Evolutionary conservation across 2,113 vertebrate species (phyloP).

Genomic region (Elephas maximus): DNA sequence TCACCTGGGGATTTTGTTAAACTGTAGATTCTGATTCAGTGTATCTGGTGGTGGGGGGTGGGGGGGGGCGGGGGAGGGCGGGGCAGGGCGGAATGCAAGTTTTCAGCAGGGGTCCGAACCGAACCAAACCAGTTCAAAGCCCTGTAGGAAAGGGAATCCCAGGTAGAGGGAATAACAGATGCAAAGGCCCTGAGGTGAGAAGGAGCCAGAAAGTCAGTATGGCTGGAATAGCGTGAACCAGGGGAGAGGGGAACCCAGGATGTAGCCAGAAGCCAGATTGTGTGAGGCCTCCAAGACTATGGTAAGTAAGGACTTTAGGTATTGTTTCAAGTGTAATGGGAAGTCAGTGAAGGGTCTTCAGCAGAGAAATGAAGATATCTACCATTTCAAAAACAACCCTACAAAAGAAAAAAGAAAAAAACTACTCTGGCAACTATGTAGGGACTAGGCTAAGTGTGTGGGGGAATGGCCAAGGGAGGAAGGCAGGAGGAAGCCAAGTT

Average conservation of each 20-base stretch:
- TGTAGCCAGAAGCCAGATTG: background rate
- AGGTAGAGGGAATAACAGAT: background rate
- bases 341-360: background rate
- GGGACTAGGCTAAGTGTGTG: background rate
- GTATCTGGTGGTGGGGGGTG: background rate
- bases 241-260: too few species aligned
- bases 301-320: background rate
- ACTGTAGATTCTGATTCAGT: background rate
- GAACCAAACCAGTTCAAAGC: too few species aligned
- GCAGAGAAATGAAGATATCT: background rate
- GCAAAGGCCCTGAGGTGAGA: background rate
- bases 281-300: background rate
- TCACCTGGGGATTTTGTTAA: background rate
- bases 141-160: background rate
- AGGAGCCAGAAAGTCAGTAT: background rate
- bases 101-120: too few species aligned
- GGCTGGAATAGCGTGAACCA: background rate
- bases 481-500: background rate
- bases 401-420: background rate
- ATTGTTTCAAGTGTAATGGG: background rate
- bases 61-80: too few species aligned
- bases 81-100: too few species aligned
- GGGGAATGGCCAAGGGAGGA: background rate
- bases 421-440: background rate
- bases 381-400: background rate